Conservation (phyloP, 2,113 vertebrate species). For the Etia nguti region DNA sequence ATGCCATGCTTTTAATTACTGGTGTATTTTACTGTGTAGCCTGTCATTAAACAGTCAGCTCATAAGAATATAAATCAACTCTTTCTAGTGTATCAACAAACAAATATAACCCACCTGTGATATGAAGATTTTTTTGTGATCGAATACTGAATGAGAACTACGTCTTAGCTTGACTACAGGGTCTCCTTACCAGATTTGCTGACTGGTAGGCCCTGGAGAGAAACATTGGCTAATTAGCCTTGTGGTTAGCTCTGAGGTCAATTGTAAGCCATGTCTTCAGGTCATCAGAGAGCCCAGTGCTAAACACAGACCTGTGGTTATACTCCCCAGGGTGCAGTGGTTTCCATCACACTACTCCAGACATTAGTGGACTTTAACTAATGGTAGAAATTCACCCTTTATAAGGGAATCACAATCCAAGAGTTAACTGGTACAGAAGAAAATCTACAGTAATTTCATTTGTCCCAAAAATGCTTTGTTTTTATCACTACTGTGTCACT, state of each 20-base stretch:
- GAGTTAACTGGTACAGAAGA: neutral
- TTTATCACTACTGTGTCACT: neutral
- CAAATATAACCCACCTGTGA: neutral
- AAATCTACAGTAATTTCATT: neutral
- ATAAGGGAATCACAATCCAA: neutral
- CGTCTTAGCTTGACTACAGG: neutral
- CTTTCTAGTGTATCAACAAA: neutral
- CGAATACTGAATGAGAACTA: neutral
- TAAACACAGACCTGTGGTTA: neutral
- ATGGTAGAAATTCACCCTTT: neutral
- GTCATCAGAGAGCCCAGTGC: conserved; percentile 9
- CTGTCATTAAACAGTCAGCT: neutral
- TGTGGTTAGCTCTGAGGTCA: conserved; percentile 52
- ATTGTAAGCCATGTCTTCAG: conserved; percentile 16
- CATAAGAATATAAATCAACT: neutral
- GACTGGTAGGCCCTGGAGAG: conserved; percentile 21
- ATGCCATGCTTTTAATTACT: neutral
- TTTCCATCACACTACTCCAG: conserved; percentile 1
- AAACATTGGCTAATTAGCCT: conserved; percentile 49
- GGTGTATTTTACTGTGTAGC: neutral
- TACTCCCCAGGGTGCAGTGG: neutral
- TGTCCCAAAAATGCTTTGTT: neutral
- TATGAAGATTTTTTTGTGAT: neutral
- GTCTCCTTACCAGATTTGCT: conserved; percentile 23
- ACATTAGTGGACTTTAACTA: conserved; percentile 39